Evolutionary conservation across 2,797 vertebrate genomes (phyloP), one percentile per base, ranked within the genome.

Genomic region (Garrulus glandarius): DNA sequence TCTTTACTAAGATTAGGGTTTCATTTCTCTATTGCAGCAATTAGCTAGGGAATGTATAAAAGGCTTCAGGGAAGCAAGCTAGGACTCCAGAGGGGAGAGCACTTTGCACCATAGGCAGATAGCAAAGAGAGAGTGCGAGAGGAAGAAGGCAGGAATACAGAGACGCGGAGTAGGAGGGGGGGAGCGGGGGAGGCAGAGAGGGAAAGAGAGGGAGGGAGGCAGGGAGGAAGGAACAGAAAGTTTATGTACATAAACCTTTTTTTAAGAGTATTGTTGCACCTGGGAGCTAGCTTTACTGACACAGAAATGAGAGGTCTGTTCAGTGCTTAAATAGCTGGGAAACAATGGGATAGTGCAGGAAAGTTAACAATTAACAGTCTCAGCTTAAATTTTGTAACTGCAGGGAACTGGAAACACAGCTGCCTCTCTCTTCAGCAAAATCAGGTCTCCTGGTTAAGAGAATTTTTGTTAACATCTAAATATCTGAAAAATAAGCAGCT

Each of bases 11-110:
- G 98, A 98, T 98, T 98, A 98, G 98, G 98, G 97, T 98, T 98
- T 98, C 98, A 98, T 98, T 98, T 98, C 98, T 98, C 97, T 98
- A 98, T 98, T 98, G 98, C 98, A 98, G 98, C 98, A 98, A 98
- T 98, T 98, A 98, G 98, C 98, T 96, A 97, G 98, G 98, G 98
- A 98, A 98, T 98, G 97, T 98, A 98, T 98, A 98, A 98, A 98
- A 98, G 98, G 97, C 97, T 98, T 98, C 97, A 97, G 98, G 96
- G 97, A 98, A 97, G 95, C 97, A 96, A 96, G 96, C 97, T 96
- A 94, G 97, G 97, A 93, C 96, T 98, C 93, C 95, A 98, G 98
- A 98, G 97, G 93, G 93, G 98, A 98, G 96, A 98, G 97, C 97
- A 97, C 97, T 98, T 97, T 97, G 98, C 98, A 97, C 98, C 96